Percentiles rank a stretch among this genome's conserved stretches.
These are phyloP conservation scores for Ganaspis brasiliensis DNA, from an alignment of 2,888 invertebrate genomes.

Conservation along the genomic window DNA sequence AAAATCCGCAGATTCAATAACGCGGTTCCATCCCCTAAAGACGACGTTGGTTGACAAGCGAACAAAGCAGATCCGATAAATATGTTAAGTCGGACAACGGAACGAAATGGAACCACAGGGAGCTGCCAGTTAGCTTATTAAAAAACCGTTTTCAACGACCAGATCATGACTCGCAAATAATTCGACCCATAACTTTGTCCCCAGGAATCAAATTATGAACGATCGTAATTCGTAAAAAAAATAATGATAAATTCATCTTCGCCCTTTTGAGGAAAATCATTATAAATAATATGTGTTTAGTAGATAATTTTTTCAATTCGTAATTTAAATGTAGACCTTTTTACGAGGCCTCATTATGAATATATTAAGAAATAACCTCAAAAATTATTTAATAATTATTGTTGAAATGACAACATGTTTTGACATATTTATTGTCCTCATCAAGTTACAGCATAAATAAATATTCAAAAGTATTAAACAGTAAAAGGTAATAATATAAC, in stretches of 20 bases:
- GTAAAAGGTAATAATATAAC: too few species aligned
- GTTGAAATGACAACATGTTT: too few species aligned
- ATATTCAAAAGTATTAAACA: too few species aligned
- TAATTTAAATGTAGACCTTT: too few species aligned
- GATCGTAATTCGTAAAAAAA: neutral
- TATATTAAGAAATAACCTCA: too few species aligned
- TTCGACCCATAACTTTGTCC: slow-evolving; percentile 7
- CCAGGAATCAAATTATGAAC: neutral
- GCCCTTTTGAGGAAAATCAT: too few species aligned
- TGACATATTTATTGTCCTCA: too few species aligned
- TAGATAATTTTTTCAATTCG: too few species aligned
- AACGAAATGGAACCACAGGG: slow-evolving; percentile 59
- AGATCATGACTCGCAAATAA: slow-evolving; percentile 26
- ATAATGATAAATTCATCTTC: neutral
- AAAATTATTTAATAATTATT: too few species aligned
- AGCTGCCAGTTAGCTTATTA: slow-evolving; percentile 47
- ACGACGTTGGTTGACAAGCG: slow-evolving; percentile 65
- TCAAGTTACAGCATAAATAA: too few species aligned
- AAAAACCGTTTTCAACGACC: slow-evolving; percentile 10
- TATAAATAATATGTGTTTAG: too few species aligned
- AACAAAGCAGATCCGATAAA: slow-evolving; percentile 74
- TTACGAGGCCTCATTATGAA: too few species aligned
- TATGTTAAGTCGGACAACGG: slow-evolving; percentile 70
- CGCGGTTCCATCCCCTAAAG: slow-evolving; percentile 30
- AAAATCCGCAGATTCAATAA: slow-evolving; percentile 34